Evolutionary conservation across 2,113 vertebrate species (phyloP), one percentile per base, ranked within the genome.

Genomic region (Coptodon bakossiorum): DNA sequence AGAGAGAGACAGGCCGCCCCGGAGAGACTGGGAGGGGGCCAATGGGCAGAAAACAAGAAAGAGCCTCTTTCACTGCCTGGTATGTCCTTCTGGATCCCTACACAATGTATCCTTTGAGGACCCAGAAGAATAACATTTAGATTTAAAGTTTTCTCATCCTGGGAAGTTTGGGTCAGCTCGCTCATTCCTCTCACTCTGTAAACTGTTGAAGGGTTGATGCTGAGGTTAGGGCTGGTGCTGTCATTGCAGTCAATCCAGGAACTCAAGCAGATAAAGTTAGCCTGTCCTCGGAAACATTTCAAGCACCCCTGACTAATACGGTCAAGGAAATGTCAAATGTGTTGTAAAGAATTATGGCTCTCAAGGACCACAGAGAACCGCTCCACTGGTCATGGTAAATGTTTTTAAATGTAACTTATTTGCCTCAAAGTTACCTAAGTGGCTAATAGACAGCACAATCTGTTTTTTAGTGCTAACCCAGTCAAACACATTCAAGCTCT

Each of bases 61-160:
- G 95, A 95, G 94, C 82, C 95, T 95, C 96, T 96, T 97, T 97
- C 96, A 97, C 93, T 95, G 94, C 88, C 94, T 96, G 96, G 94
- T 96, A 96, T 96, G 96, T 97, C 96, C 94, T 96, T 96, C 95
- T 96, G 96, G 95, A 96, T 95, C 94, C 91, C 91, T 91, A 94
- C 96, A 97, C 96, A 97, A 97, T 96, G 96, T 97, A 95, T 95
- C 94, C 96, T 97, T 97, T 97, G 96, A 97, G 96, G 93, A 92
- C 93, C 82, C 90, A 95, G 95, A 97, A 96, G 96, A 96, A 97
- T 96, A 97, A 97, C 96, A 96, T 96, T 97, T 96, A 96, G 95
- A 96, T 95, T 97, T 93, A 95, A 96, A 94, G 95, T 96, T 96
- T 96, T 96, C 95, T 96, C 96, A 96, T 96, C 95, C 95, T 94